phyloP scores from a whole-genome alignment of 1,140 invertebrate species.

The Polypedilum vanderplanki region DNA sequence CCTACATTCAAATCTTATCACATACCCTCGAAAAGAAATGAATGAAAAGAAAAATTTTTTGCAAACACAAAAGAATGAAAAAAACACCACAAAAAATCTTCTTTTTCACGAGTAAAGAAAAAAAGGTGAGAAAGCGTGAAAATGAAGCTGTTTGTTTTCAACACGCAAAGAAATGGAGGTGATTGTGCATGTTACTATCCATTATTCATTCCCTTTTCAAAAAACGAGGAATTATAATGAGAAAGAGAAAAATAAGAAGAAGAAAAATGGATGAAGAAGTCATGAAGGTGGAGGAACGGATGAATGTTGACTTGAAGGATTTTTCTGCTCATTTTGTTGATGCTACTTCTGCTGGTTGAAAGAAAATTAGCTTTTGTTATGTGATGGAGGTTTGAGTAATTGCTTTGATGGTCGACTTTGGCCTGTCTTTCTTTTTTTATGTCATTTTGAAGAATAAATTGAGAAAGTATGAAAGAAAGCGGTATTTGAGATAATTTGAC shows the following conservation, averaged over 20 bases:
- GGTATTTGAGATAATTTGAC: no score
- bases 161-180: neutral
- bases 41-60: neutral
- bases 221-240: neutral
- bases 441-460: no score
- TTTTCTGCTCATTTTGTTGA: no score
- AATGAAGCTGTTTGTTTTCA: conserved; percentile 10
- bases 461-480: no score
- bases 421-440: no score
- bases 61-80: neutral
- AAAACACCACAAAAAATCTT: neutral
- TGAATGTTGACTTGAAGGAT: no score
- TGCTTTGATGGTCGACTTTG: no score
- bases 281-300: neutral
- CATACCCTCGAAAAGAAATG: no score
- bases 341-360: no score
- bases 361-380: no score
- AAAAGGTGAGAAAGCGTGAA: neutral
- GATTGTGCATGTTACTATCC: conserved; percentile 17
- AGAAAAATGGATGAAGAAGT: neutral
- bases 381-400: no score
- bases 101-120: neutral
- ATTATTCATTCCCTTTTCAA: neutral
- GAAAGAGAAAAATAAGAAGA: neutral
- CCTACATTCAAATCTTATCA: no score